Base-by-base conservation (phyloP, 2,113 vertebrate genomes). In the Xiphophorus couchianus region DNA sequence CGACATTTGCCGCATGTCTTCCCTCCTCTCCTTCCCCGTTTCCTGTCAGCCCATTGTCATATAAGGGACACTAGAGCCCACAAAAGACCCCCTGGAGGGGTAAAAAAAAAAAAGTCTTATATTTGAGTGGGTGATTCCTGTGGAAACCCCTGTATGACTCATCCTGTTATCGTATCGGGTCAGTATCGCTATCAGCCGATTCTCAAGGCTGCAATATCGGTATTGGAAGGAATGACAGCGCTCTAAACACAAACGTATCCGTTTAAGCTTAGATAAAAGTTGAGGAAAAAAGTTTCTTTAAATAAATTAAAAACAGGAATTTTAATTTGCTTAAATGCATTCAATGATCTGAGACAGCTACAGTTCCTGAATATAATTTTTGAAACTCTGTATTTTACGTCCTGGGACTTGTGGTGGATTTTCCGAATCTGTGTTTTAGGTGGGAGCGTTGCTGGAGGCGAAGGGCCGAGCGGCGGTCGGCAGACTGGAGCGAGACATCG, bases 401-500 rank as follows among this genome's bases (percentile, higher is more conserved):
- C 31, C 19, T 54, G 48, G 19, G 22, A 25, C 22, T 2, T 25
- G 19, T 62, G 31, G 39, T 44, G 0, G 22, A 58, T 5, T 27
- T 4, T 62, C 8, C 30, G 3, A 19, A 19, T 70, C 17, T 63
- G 39, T 62, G 3, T 22, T 13, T 1, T 4, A 93, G 92, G 90
- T 93, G 0, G 87, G 81, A 28, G 80, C 80, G 0, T 75, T 84
- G 71, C 75, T 94, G 51, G 89, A 93, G 70, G 82, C 80, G 0
- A 90, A 84, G 76, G 88, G 90, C 86, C 84, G 83, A 1, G 76
- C 84, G 15, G 81, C 83, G 69, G 80, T 90, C 7, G 78, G 82
- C 14, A 68, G 90, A 62, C 87, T 83, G 0, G 77, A 92, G n/a
- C 76, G 66, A 2, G 90, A 93, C 63, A 11, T 86, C 0, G 88